Conservation (phyloP, 1,140 invertebrate species). For the Neodiprion fabricii region DNA sequence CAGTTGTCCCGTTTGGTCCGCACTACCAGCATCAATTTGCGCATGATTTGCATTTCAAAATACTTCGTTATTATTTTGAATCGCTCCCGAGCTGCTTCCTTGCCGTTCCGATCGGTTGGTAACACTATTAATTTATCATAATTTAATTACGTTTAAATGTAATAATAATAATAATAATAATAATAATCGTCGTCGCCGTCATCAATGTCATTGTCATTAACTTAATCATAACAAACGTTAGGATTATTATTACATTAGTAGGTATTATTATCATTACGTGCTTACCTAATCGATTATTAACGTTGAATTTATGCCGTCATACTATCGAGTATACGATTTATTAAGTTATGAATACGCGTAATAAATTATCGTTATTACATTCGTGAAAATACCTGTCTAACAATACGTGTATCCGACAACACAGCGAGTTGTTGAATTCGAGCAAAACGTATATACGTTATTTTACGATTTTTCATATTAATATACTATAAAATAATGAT, state of each 20-base stretch:
- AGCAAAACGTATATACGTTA: too few species aligned
- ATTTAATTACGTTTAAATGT: neutral
- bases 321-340: too few species aligned
- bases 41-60: conserved; percentile 47
- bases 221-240: too few species aligned
- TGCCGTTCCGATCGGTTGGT: conserved; percentile 46
- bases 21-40: conserved; percentile 57
- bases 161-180: neutral
- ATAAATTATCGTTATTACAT: too few species aligned
- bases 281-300: neutral
- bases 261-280: too few species aligned
- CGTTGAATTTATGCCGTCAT: too few species aligned
- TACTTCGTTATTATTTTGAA: conserved; percentile 46
- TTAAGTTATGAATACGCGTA: too few species aligned
- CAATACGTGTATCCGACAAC: conserved; percentile 10
- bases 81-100: conserved; percentile 35
- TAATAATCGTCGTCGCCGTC: neutral
- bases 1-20: conserved; percentile 54
- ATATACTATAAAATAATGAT: too few species aligned
- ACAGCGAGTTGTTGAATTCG: conserved; percentile 12
- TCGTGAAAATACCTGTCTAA: too few species aligned
- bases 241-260: too few species aligned
- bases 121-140: neutral
- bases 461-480: too few species aligned
- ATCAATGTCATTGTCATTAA: neutral